Evolutionary conservation across 2,888 invertebrate species (phyloP).

Genomic region (Eucera pruinosa): DNA sequence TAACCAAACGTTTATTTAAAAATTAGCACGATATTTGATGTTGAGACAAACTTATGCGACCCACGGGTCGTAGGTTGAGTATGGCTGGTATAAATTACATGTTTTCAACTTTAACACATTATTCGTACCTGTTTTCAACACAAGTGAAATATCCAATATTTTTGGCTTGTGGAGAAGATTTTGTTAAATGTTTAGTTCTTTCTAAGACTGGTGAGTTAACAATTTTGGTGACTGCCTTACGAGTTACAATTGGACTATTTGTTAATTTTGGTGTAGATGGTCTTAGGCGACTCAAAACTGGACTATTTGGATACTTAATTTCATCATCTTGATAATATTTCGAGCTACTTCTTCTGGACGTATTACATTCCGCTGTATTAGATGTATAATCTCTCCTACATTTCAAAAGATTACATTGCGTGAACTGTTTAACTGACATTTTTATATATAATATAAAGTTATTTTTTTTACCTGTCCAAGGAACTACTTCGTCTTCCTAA

Average conservation of each 20-base stretch:
- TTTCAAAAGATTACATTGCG: slow-evolving; percentile 1
- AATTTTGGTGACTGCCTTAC: slow-evolving; percentile 72
- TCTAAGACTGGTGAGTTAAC: slow-evolving; percentile 74
- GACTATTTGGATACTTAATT: slow-evolving; percentile 76
- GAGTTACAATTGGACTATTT: slow-evolving; percentile 77
- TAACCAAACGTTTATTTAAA: no score
- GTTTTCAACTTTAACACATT: slow-evolving; percentile 1
- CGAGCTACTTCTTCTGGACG: slow-evolving; percentile 74
- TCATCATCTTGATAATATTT: slow-evolving; percentile 73
- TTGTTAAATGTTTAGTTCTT: slow-evolving; percentile 72
- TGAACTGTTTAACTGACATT: neutral
- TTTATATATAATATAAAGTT: slow-evolving; percentile 11
- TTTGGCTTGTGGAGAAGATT: slow-evolving; percentile 70
- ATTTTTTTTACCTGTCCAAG: slow-evolving; percentile 71
- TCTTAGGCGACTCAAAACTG: slow-evolving; percentile 73
- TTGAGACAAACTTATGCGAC: no score
- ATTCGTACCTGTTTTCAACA: slow-evolving; percentile 75
- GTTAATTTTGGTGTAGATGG: slow-evolving; percentile 77
- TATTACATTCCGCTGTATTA: slow-evolving; percentile 76
- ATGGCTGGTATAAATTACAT: neutral
- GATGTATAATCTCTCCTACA: slow-evolving; percentile 74
- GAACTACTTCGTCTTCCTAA: slow-evolving; percentile 77
- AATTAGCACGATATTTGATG: no score
- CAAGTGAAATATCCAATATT: slow-evolving; percentile 79
- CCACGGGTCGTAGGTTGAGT: no score